Evolutionary conservation across 2,113 vertebrate species (phyloP).

Genomic region (Cyanoderma ruficeps): DNA sequence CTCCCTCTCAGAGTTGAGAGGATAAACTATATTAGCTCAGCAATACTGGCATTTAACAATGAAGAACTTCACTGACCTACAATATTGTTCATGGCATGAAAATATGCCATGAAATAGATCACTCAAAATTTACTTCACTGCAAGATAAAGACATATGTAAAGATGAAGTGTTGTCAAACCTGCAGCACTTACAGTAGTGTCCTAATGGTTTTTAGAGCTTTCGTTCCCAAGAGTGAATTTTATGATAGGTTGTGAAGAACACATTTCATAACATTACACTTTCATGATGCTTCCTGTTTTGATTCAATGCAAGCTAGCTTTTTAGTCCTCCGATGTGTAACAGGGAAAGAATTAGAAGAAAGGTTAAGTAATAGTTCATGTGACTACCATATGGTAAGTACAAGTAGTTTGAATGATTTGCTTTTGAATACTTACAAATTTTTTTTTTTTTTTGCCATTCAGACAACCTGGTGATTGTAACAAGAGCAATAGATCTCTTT

Average conservation of each 20-base stretch:
- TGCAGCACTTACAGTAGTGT: not conserved
- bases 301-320: not conserved
- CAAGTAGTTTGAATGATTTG: not conserved
- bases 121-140: not conserved
- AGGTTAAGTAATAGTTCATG: not conserved
- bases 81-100: not conserved
- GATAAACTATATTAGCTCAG: not conserved
- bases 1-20: not conserved
- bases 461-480: not conserved
- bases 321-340: not conserved
- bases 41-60: not conserved
- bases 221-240: not conserved
- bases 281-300: not conserved
- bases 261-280: not conserved
- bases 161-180: not conserved
- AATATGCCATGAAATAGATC: not conserved
- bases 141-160: accelerated
- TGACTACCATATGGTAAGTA: not conserved
- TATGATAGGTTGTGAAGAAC: not conserved
- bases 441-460: not conserved
- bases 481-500: not conserved
- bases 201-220: not conserved
- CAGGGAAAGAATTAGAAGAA: not conserved
- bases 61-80: not conserved
- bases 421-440: not conserved